Base-by-base conservation (phyloP, 2,888 invertebrate genomes). In the Cyclophora albipunctata region DNA sequence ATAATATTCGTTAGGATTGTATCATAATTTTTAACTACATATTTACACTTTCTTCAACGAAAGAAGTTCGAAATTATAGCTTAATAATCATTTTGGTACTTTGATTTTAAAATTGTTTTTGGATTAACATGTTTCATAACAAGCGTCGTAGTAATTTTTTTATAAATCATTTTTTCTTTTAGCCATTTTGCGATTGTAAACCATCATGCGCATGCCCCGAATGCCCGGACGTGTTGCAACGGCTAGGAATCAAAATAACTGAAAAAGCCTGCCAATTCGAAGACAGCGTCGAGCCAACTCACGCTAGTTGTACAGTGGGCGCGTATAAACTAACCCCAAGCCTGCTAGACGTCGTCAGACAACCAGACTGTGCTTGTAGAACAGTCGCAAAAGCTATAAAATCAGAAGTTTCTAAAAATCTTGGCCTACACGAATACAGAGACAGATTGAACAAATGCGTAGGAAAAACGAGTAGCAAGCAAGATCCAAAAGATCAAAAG, bases 121-220 rank as follows among this genome's bases (percentile, higher is more conserved):
- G 20, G 20, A 20, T 20, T 20, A 20, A 20, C 20, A 20, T 20
- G 20, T 20, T 20, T 20, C 20, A 20, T 20, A 20, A 20, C 20
- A 20, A 2, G 20, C 20, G 20, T 20, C 20, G 20, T 20, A 20
- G 2, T 20, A 1, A 20, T 20, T 20, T 20, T 20, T 20, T 20
- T 20, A n/a, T n/a, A n/a, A n/a, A n/a, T n/a, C n/a, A n/a, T 20
- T 20, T 20, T 20, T 20, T 46, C 50, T 69, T 76, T 55, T 63
- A 78, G 78, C 69, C 74, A n/a, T 67, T 72, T 58, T 78, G 76
- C 60, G 67, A 71, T 51, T 78, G 76, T 55, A 46, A 46, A 42
- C 35, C 53, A 34, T 78, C 45, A 34, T 69, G 73, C 53, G 50
- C 55, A 37, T 51, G 64, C n/a, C 20, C 20, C 20, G 20, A 20